phyloP scores from a whole-genome alignment of 1,140 invertebrate species.

The Drosophila quadrilineata region DNA sequence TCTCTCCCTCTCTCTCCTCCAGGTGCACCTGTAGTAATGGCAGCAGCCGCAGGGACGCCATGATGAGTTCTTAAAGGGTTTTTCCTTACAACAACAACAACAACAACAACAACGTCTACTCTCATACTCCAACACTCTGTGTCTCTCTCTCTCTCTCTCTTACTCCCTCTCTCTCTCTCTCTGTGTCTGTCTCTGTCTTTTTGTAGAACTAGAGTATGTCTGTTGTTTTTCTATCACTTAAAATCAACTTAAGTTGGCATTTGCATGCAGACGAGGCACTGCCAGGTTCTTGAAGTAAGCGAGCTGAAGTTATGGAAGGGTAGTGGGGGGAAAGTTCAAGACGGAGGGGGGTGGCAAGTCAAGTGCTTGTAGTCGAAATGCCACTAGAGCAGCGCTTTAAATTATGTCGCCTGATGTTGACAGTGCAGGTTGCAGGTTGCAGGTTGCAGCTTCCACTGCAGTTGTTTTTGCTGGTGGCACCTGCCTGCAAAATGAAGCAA shows the following conservation, averaged over 20 bases:
- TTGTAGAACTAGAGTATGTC: no score
- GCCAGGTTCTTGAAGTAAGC: no score
- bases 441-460: background rate
- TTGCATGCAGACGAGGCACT: slow-evolving; percentile 62
- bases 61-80: slow-evolving; percentile 26
- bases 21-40: slow-evolving; percentile 22
- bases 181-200: slow-evolving; percentile 3
- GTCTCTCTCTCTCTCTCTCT: background rate
- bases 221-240: slow-evolving; percentile 77
- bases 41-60: slow-evolving; percentile 19
- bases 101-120: no score
- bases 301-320: background rate
- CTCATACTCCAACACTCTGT: no score
- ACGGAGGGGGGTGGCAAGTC: slow-evolving; percentile 16
- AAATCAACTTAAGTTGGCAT: slow-evolving; percentile 78
- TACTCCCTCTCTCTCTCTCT: background rate
- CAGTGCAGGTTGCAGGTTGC: slow-evolving; percentile 22
- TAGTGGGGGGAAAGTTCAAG: background rate
- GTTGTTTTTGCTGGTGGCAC: no score
- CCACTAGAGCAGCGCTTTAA: slow-evolving; percentile 74
- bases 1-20: background rate
- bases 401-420: slow-evolving; percentile 62
- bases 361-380: slow-evolving; percentile 76
- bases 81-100: no score
- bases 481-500: no score